Conservation (phyloP, 2,888 invertebrate species). For the Trachelus troglodyta region DNA sequence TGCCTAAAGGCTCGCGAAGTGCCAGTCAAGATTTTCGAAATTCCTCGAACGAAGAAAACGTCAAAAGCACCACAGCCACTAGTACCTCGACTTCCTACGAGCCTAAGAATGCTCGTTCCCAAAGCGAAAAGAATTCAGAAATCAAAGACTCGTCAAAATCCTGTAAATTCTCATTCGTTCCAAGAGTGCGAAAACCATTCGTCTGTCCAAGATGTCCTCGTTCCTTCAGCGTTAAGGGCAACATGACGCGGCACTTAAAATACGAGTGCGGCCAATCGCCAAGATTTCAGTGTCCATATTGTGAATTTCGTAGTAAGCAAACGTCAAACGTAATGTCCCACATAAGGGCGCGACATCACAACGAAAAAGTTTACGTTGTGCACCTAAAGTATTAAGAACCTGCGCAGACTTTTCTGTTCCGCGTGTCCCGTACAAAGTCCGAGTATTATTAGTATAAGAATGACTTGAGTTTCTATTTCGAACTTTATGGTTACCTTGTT, state of each 20-base stretch:
- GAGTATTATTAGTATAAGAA: background rate
- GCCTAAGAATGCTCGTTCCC: background rate
- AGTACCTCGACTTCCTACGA: background rate
- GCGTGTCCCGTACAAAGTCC: background rate
- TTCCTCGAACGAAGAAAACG: too few relatives aligned
- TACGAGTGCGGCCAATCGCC: slow-evolving; percentile 62
- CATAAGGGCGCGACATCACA: slow-evolving; percentile 50
- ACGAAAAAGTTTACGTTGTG: slow-evolving; percentile 44
- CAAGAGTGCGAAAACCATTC: slow-evolving; percentile 42
- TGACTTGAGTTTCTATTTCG: background rate
- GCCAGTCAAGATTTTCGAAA: too few relatives aligned
- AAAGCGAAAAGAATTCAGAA: slow-evolving; percentile 11
- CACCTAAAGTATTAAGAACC: slow-evolving; percentile 31
- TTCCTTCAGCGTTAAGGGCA: slow-evolving; percentile 57
- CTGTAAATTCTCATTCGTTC: background rate
- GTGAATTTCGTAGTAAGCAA: slow-evolving; percentile 57
- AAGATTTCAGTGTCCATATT: slow-evolving; percentile 61
- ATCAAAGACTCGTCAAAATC: slow-evolving; percentile 4
- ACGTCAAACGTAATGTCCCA: slow-evolving; percentile 60
- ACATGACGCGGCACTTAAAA: slow-evolving; percentile 59
- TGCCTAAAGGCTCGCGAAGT: too few relatives aligned
- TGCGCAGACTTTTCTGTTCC: too few relatives aligned
- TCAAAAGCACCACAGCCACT: background rate
- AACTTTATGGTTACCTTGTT: background rate
- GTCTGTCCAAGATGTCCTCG: slow-evolving; percentile 59